Conservation (phyloP, 1,140 invertebrate species). For the Eubasilissa regina region DNA sequence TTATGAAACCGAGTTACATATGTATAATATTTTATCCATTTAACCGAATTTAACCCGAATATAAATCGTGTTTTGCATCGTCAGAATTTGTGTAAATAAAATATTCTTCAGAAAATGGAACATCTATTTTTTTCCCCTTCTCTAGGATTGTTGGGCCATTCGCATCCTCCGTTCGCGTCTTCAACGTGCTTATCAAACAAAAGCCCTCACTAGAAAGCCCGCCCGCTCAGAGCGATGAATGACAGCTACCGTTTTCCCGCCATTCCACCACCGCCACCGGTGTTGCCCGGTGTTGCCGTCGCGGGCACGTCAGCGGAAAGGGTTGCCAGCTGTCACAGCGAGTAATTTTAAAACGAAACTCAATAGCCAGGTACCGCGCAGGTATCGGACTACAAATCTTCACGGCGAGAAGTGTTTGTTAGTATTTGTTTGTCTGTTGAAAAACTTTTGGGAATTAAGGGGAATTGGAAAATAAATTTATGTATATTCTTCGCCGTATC, state of each 20-base stretch:
- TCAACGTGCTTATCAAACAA: conserved; percentile 42
- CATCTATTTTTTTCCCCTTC: conserved; percentile 8
- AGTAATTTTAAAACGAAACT: conserved; percentile 15
- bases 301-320: background rate
- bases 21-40: no score
- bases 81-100: background rate
- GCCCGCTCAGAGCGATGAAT: conserved; percentile 1
- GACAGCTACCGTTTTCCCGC: conserved; percentile 15
- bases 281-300: background rate
- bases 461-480: conserved; percentile 39
- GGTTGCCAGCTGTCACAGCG: background rate
- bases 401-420: conserved; percentile 10
- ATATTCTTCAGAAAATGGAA: conserved; percentile 1
- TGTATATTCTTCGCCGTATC: background rate
- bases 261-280: no score
- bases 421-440: background rate
- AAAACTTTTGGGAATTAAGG: background rate
- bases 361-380: background rate
- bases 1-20: no score
- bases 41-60: no score
- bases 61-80: background rate
- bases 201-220: background rate
- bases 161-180: background rate
- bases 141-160: background rate
- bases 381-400: conserved; percentile 15